Percentiles rank a stretch among this genome's conserved stretches.
These are phyloP conservation scores for Myocastor coypus DNA, from an alignment of 2,113 vertebrate species.

Conservation along the genomic window DNA sequence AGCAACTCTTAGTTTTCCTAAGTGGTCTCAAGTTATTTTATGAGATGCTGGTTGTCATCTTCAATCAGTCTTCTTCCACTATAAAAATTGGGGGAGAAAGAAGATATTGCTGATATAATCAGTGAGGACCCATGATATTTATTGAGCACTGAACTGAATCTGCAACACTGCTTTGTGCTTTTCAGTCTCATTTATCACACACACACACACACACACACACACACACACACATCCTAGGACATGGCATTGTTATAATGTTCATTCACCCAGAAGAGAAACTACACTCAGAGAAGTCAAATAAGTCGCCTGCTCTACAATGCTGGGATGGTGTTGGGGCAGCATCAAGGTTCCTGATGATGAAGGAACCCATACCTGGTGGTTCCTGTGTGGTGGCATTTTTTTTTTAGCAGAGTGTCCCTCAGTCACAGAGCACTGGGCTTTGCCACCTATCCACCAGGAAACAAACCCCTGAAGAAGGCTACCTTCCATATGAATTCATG, in stretches of 20 bases:
- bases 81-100: background rate
- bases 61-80: constrained; percentile 5
- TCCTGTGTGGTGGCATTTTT: background rate
- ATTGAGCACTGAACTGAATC: constrained; percentile 1
- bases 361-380: background rate
- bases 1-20: constrained; percentile 41
- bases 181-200: background rate
- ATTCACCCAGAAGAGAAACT: constrained; percentile 39
- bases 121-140: background rate
- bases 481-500: background rate
- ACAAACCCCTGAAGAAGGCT: background rate
- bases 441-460: background rate
- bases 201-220: background rate
- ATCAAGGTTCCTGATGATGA: background rate
- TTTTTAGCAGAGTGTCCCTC: background rate
- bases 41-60: constrained; percentile 31
- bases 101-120: background rate
- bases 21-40: constrained; percentile 53
- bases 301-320: background rate
- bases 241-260: background rate
- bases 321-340: background rate
- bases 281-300: background rate
- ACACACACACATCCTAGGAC: background rate
- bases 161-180: background rate
- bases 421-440: background rate